Base-by-base conservation (phyloP, 2,888 invertebrate species). In the Eledone cirrhosa region DNA sequence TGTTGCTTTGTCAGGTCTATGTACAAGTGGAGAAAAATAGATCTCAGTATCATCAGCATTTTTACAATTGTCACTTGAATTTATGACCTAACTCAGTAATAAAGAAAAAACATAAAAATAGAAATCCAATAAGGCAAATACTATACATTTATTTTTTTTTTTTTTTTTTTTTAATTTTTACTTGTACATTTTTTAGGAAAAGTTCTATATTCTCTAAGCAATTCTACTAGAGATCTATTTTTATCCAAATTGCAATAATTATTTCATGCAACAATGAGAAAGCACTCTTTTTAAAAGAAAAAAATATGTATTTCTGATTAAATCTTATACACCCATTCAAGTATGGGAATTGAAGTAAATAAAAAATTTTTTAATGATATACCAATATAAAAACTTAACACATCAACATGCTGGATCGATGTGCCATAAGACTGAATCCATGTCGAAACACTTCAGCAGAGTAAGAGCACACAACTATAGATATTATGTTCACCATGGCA, bases 1-100 rank as follows among this genome's bases (percentile, higher is more conserved):
- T 47, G 47, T 48, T 24, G 29, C 47, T 48, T 29, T 76, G 41
- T 24, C 8, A n/a, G 29, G 48, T 47, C 29, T 47, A 24, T 76
- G n/a, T 47, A 27, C 76, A 76, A 31, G 48, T 48, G 76, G 14
- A 76, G 24, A 47, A 76, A 76, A 48, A 76, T 72, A 72, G 72
- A 72, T 72, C 72, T 80, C 84, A 47, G 48, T 72, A 16, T 77
- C 59, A 22, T 82, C 82, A 59, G 80, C 76, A 80, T 82, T 82
- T 19, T 78, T 79, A 78, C 74, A 41, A 41, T 41, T 41, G 41
- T 41, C 41, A 41, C 41, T 41, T 41, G 41, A 41, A 41, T 41
- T 41, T 41, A 41, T 41, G 41, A 41, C 41, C 41, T 41, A 41
- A 41, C 41, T 41, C 41, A 41, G 41, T 41, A 41, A 41, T 1